Conservation (phyloP, 2,888 invertebrate genomes). For the Drosophila nr. perissopoda region DNA sequence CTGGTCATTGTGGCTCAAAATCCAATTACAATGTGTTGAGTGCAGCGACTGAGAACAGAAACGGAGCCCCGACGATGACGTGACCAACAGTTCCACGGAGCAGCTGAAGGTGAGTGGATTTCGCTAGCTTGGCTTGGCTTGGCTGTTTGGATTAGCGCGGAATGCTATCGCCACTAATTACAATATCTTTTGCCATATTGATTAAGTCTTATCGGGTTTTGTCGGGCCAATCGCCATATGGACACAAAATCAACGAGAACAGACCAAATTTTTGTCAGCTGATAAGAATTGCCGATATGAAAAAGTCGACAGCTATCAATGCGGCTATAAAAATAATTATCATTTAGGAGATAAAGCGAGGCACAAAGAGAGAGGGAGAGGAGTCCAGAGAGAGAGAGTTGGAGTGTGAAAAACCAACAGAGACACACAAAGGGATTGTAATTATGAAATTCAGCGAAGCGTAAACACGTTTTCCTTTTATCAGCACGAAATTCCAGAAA, state of each 20-base stretch:
- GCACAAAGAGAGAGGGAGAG: not conserved
- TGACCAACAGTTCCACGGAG: conserved; percentile 3
- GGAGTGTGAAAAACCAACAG: not conserved
- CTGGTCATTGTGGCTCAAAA: conserved; percentile 66
- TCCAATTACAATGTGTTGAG: conserved; percentile 71
- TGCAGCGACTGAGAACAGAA: conserved; percentile 34
- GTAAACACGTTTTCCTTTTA: conserved; percentile 49
- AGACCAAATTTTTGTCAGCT: conserved; percentile 24
- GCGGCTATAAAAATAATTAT: conserved; percentile 30
- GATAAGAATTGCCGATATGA: conserved; percentile 49
- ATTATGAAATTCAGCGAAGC: conserved; percentile 59
- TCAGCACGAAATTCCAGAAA: conserved; percentile 33
- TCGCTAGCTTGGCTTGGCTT: conserved; percentile 9
- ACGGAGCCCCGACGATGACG: conserved; percentile 11
- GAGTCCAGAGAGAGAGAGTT: not conserved
- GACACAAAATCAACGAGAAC: conserved; percentile 29
- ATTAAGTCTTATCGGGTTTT: conserved; percentile 43
- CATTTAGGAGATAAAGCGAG: conserved; percentile 12
- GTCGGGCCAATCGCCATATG: conserved; percentile 55
- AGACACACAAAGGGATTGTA: conserved; percentile 21
- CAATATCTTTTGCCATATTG: conserved; percentile 13
- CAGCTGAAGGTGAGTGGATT: conserved; percentile 9
- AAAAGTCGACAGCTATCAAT: conserved; percentile 25
- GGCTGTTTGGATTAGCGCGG: conserved; percentile 30
- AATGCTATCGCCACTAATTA: conserved; percentile 8